Conservation (phyloP, 2,797 vertebrate species). For the Sphaeramia orbicularis region DNA sequence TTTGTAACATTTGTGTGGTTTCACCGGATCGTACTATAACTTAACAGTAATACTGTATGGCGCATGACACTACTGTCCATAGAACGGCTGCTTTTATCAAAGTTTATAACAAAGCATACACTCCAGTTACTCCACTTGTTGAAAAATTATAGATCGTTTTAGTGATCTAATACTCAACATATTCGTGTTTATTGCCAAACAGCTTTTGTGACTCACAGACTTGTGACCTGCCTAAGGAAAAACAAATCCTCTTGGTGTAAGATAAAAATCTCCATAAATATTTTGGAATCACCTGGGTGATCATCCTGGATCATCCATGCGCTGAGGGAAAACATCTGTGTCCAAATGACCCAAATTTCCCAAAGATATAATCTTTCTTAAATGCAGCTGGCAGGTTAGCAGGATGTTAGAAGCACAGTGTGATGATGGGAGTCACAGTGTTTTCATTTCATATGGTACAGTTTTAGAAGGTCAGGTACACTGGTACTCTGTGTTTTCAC, state of each 20-base stretch:
- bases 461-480: constrained; percentile 3
- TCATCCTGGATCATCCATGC: constrained; percentile 6
- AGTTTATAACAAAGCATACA: no score
- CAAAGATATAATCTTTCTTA: constrained; percentile 18
- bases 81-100: no score
- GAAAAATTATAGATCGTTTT: neutral
- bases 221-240: constrained; percentile 32
- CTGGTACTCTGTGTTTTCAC: no score
- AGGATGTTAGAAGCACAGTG: constrained; percentile 6
- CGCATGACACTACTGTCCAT: no score
- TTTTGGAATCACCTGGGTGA: constrained; percentile 33
- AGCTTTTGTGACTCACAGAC: constrained; percentile 14
- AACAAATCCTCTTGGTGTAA: constrained; percentile 3
- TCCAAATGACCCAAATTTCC: neutral
- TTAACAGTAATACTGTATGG: no score
- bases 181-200: neutral
- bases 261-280: constrained; percentile 29
- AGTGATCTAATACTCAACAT: neutral
- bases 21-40: no score
- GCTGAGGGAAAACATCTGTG: constrained; percentile 2
- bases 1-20: neutral
- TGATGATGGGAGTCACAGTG: constrained; percentile 13
- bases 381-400: neutral
- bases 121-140: no score
- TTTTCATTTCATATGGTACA: constrained; percentile 18